Conservation (phyloP, 2,113 vertebrate species). For the Mustelus asterias region DNA sequence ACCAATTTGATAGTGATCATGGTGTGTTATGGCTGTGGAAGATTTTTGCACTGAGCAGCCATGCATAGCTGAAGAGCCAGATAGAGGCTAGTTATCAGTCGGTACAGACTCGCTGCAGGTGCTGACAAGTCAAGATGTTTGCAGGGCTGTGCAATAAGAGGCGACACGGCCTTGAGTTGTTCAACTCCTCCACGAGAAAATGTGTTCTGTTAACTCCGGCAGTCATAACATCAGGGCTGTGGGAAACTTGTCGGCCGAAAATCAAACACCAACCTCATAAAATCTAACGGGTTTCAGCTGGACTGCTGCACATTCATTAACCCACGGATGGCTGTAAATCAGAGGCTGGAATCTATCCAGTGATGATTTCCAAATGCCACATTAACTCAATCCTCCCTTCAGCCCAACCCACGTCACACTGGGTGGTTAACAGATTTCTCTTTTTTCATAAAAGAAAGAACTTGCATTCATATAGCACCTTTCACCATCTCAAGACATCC, state of each 20-base stretch:
- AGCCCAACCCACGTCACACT: neutral
- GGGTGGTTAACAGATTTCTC: neutral
- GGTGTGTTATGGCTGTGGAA: neutral
- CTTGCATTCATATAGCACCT: neutral
- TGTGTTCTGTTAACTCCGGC: neutral
- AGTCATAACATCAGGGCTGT: neutral
- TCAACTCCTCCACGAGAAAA: neutral
- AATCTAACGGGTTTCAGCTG: neutral
- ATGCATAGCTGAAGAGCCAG: neutral
- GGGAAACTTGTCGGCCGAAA: neutral
- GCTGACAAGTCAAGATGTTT: slow-evolving; percentile 15
- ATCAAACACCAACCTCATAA: neutral
- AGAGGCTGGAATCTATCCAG: neutral
- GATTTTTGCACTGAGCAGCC: neutral
- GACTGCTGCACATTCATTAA: neutral
- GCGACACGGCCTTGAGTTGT: neutral
- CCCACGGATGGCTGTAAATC: neutral
- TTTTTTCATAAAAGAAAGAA: neutral
- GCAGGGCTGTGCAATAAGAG: neutral
- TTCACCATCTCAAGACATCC: neutral
- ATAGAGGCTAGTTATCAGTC: neutral
- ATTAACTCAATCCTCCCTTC: neutral
- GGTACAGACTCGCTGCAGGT: neutral
- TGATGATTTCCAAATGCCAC: neutral
- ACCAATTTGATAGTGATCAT: neutral